Evolutionary conservation across 35 echinoderm and acorn worm genomes (phyloP).

Genomic region (Holothuria glaberrima): DNA sequence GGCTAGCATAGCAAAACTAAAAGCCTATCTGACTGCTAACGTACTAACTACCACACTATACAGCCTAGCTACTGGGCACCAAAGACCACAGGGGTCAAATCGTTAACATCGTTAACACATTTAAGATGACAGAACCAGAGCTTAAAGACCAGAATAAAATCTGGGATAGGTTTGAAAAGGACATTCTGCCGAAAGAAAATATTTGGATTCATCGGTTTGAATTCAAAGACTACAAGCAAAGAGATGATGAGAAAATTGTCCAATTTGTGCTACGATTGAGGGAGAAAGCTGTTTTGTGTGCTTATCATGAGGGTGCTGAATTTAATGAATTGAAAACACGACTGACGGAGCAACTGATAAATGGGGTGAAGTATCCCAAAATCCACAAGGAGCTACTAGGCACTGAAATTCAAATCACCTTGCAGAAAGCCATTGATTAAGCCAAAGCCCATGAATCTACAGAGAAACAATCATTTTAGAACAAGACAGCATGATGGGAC

Average conservation of each 20-base stretch:
- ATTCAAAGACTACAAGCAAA: conserved; percentile 30
- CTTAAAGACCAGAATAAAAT: background rate
- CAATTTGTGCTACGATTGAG: conserved; percentile 21
- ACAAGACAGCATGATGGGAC: background rate
- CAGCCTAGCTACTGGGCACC: background rate
- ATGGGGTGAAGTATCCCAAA: conserved; percentile 48
- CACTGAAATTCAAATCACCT: conserved; percentile 35
- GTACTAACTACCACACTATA: background rate
- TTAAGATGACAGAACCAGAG: conserved; percentile 7
- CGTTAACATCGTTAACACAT: conserved; percentile 3
- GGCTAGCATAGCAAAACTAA: no score
- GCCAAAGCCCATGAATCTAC: conserved; percentile 55
- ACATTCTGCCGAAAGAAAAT: conserved; percentile 40
- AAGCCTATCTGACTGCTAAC: background rate
- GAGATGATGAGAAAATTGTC: conserved; percentile 10
- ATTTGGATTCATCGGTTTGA: conserved; percentile 14
- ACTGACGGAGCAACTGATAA: conserved; percentile 36
- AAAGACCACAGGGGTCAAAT: no score
- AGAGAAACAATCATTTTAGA: conserved; percentile 25
- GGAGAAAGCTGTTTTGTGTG: conserved; percentile 1
- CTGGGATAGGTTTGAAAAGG: background rate
- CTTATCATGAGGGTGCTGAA: background rate
- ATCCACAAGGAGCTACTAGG: conserved; percentile 64
- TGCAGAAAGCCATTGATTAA: conserved; percentile 58
- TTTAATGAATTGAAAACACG: conserved; percentile 22